Conservation (phyloP, 1,140 invertebrate species). For the Ganaspis sp. region DNA sequence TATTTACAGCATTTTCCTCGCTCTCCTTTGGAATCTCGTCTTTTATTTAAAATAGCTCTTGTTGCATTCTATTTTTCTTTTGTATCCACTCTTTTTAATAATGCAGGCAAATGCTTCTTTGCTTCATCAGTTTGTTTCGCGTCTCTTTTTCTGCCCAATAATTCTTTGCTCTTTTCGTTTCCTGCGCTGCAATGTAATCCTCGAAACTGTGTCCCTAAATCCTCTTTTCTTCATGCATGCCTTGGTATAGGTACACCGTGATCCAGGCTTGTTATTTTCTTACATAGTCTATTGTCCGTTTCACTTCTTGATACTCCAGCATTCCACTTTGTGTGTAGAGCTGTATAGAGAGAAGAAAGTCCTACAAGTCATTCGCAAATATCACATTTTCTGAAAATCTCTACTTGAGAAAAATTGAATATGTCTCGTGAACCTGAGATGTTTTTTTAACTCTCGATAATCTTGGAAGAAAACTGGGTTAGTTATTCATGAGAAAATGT, state of each 20-base stretch:
- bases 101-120: conserved; percentile 17
- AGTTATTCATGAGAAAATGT: conserved; percentile 13
- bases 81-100: conserved; percentile 15
- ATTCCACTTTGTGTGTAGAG: not conserved
- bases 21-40: not conserved
- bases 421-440: not conserved
- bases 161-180: conserved; percentile 23
- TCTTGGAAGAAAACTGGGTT: conserved; percentile 1
- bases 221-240: conserved; percentile 15
- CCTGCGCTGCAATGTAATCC: conserved; percentile 13
- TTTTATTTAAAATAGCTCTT: conserved; percentile 13
- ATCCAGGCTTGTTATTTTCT: conserved; percentile 20
- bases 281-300: conserved; percentile 22
- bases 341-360: not conserved
- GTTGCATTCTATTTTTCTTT: not conserved
- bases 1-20: not conserved
- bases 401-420: conserved; percentile 20
- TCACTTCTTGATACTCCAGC: not conserved
- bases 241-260: not conserved
- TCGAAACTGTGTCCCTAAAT: conserved; percentile 13
- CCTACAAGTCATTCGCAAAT: conserved; percentile 11
- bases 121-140: conserved; percentile 23
- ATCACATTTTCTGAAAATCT: not conserved
- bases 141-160: conserved; percentile 10
- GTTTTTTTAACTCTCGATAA: conserved; percentile 28